Evolutionary conservation across 2,113 vertebrate species (phyloP).

Genomic region (Zapus hudsonius): DNA sequence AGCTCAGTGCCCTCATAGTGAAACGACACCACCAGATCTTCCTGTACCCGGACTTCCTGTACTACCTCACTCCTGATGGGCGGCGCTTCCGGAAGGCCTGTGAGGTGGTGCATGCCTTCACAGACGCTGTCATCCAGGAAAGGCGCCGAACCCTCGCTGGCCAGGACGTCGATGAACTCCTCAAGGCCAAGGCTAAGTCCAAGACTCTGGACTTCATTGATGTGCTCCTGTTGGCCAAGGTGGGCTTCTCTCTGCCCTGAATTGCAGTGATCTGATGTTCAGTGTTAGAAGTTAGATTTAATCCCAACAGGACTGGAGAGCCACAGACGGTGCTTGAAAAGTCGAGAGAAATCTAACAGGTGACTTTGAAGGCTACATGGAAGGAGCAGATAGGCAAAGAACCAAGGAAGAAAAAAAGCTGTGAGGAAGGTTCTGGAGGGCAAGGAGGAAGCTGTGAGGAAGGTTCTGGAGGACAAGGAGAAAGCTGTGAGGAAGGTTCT

Average conservation of each 20-base stretch:
- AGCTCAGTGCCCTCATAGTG: too few relatives aligned
- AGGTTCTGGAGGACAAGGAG: too few relatives aligned
- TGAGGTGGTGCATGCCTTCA: slow-evolving; percentile 88
- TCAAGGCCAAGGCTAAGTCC: not conserved
- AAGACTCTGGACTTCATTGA: slow-evolving; percentile 91
- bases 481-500: too few relatives aligned
- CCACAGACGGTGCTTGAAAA: not conserved
- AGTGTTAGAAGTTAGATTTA: not conserved
- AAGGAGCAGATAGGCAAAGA: not conserved
- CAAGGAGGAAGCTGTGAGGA: too few relatives aligned
- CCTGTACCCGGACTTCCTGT: too few relatives aligned
- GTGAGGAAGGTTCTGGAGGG: too few relatives aligned
- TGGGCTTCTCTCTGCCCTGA: slow-evolving; percentile 48
- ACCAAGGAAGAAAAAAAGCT: not conserved
- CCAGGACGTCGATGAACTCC: too few relatives aligned
- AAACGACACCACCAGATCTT: too few relatives aligned
- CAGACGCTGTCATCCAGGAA: slow-evolving; percentile 79
- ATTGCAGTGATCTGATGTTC: not conserved
- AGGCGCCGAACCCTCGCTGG: too few relatives aligned
- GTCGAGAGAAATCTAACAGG: not conserved
- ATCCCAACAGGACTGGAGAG: not conserved
- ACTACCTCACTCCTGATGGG: slow-evolving; percentile 82
- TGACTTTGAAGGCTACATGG: not conserved
- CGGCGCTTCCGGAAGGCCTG: slow-evolving; percentile 85
- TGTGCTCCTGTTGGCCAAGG: slow-evolving; percentile 90